These are phyloP conservation scores for Vanessa atalanta DNA, from an alignment of 1,140 invertebrate genomes.

Conservation along the genomic window DNA sequence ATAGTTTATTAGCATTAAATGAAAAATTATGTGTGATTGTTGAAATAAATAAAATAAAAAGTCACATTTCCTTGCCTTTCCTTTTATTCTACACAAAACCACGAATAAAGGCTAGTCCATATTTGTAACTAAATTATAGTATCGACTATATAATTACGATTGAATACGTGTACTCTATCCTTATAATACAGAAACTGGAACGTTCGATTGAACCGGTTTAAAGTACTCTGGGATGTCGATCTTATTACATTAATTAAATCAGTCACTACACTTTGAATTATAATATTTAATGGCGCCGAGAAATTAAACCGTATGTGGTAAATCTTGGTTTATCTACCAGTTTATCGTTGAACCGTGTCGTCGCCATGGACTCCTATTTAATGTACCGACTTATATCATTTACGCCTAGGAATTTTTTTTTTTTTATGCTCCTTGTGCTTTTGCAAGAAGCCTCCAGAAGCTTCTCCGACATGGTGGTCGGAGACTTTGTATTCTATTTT, in stretches of 20 bases:
- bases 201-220: not conserved
- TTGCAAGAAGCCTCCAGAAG: too few species aligned
- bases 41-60: too few species aligned
- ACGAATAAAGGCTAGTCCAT: too few species aligned
- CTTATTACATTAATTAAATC: conserved; percentile 41
- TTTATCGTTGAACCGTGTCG: conserved; percentile 21
- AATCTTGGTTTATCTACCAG: not conserved
- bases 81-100: too few species aligned
- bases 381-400: conserved; percentile 28
- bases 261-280: conserved; percentile 27
- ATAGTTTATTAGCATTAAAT: too few species aligned
- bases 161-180: not conserved
- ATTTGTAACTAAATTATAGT: not conserved
- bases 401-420: not conserved
- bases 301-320: conserved; percentile 9
- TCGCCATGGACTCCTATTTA: conserved; percentile 23
- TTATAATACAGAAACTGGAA: not conserved
- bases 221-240: not conserved
- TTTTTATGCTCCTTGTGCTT: too few species aligned
- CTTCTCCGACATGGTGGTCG: too few species aligned
- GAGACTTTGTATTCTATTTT: too few species aligned
- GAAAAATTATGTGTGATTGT: too few species aligned
- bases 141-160: not conserved
- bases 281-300: conserved; percentile 19
- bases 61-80: too few species aligned